Percentiles rank a stretch among this genome's conserved stretches.
These are phyloP conservation scores for Notoglanidium macrostoma DNA, from an alignment of 2,797 vertebrate genomes.

Conservation along the genomic window DNA sequence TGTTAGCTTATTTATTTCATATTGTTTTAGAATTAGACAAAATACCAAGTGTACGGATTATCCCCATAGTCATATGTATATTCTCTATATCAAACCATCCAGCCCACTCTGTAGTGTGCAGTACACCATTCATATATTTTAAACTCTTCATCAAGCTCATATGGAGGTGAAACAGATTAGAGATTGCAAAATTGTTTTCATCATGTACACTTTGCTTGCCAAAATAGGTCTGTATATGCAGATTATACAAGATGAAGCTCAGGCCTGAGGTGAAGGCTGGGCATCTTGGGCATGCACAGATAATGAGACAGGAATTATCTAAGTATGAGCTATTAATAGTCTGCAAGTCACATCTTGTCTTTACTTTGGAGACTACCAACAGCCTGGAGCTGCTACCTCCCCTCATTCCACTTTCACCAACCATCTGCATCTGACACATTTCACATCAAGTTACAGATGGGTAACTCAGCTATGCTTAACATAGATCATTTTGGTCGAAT, in stretches of 20 bases:
- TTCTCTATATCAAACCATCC: background rate
- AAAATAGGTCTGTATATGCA: constrained; percentile 49
- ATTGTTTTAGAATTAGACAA: constrained; percentile 1
- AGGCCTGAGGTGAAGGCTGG: constrained; percentile 59
- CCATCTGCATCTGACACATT: constrained; percentile 55
- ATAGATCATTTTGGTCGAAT: constrained; percentile 5
- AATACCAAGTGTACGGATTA: background rate
- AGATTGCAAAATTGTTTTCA: constrained; percentile 18
- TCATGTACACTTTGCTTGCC: constrained; percentile 30
- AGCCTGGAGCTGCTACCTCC: constrained; percentile 61
- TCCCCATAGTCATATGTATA: background rate
- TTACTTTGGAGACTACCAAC: constrained; percentile 65
- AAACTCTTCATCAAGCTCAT: background rate
- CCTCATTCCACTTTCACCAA: constrained; percentile 63
- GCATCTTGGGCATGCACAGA: constrained; percentile 67
- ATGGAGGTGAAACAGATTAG: background rate
- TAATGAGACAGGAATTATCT: constrained; percentile 78
- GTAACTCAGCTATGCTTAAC: constrained; percentile 17
- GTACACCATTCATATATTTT: background rate
- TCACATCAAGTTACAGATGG: constrained; percentile 40
- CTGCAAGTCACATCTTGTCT: constrained; percentile 73
- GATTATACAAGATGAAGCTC: constrained; percentile 67
- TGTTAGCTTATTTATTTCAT: background rate
- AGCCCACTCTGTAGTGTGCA: background rate
- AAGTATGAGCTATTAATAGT: constrained; percentile 78